Base-by-base conservation (phyloP, 2,797 vertebrate genomes). In the Cetoscarus ocellatus region DNA sequence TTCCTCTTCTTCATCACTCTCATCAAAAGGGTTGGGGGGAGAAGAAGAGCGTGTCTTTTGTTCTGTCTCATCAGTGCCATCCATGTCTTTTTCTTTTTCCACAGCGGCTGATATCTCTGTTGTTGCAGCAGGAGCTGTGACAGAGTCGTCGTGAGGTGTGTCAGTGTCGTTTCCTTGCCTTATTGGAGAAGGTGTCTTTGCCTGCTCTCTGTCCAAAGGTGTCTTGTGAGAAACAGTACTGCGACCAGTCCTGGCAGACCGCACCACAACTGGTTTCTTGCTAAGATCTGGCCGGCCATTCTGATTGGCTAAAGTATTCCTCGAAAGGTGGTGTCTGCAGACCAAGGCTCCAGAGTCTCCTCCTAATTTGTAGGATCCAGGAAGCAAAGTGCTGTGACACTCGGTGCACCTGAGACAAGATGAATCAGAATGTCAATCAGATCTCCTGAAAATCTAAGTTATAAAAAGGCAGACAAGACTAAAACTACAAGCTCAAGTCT, bases 371-470 rank as follows among this genome's bases (percentile, higher is more conserved):
- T 99, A 99, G 0, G 97, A 96, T 47, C 98, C 98, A 0, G 97
- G 97, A 50, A 99, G 92, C 84, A 99, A 90, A 0, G 96, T 99
- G 88, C 97, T 97, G 90, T 91, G 95, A 75, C 98, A 99, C 83
- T 97, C 95, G 53, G 79, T 95, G 91, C 98, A 99, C 88, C 98
- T 99, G 83, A 75, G 67, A 84, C 18, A 48, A 74, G 61, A 68
- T 1, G 43, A 63, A 48, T 78, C 10, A 43, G 56, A n/a, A 48
- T 4, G 9, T 67, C 17, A 67, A 44, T 14, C 3, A 80, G 48
- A 54, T 19, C 6, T 39, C 15, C 7, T 35, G 45, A 10, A 0
- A 14, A 15, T 11, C 19, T 42, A 12, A 7, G 18, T 44, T 8
- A 55, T 57, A 10, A 38, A 0, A 43, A 43, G 3, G 11, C 5